These are phyloP conservation scores for Solen grandis DNA, from an alignment of 1,140 invertebrate species.

Conservation along the genomic window DNA sequence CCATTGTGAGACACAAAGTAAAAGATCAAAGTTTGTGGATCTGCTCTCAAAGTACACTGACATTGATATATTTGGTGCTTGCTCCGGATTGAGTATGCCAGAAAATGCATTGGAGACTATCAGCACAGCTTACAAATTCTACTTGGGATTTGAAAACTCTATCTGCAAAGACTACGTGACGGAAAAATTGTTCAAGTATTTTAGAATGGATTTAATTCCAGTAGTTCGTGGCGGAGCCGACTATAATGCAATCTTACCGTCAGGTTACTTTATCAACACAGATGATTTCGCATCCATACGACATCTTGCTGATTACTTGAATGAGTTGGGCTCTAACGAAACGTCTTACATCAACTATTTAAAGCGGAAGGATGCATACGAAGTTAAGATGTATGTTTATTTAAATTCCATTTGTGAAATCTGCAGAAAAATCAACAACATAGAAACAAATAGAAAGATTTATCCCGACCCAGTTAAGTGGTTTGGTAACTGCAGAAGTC, in stretches of 20 bases:
- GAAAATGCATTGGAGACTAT: background rate
- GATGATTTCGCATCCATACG: background rate
- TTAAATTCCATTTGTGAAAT: background rate
- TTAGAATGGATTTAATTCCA: constrained; percentile 10
- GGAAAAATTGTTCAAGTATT: constrained; percentile 36
- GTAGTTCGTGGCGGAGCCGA: constrained; percentile 8
- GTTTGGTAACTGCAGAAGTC: no score
- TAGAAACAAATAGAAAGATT: no score
- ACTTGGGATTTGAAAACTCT: constrained; percentile 34
- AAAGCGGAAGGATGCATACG: background rate
- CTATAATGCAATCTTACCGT: background rate
- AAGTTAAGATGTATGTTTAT: background rate
- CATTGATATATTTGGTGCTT: background rate
- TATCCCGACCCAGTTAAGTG: no score
- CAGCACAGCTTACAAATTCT: constrained; percentile 6
- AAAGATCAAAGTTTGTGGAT: background rate
- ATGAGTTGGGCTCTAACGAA: background rate
- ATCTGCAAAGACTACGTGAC: constrained; percentile 39
- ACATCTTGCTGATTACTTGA: background rate
- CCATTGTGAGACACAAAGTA: background rate
- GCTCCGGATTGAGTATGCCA: background rate
- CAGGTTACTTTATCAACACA: background rate
- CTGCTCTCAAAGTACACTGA: background rate
- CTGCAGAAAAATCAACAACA: no score
- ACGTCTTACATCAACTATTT: background rate